Percentiles rank a stretch among this genome's conserved stretches.
Conservation (phyloP, 1,140 invertebrate genomes). For the Popillia japonica region DNA sequence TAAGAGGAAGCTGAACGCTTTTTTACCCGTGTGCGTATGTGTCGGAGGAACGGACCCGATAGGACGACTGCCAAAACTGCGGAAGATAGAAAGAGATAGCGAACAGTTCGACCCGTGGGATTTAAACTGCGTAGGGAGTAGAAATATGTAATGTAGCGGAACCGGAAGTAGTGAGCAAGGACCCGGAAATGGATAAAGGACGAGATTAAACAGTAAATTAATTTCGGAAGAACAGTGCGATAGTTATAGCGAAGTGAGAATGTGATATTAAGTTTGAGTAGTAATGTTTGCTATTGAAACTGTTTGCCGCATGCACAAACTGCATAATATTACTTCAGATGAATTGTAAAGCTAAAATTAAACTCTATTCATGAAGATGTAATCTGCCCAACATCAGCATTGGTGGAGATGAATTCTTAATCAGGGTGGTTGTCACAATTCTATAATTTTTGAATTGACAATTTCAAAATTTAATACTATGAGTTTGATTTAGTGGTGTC, state of each 20-base stretch:
- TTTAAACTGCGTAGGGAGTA: slow-evolving; percentile 9
- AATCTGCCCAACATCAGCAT: too few species aligned
- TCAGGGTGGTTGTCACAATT: too few species aligned
- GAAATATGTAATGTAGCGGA: slow-evolving; percentile 35
- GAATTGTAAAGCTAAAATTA: too few species aligned
- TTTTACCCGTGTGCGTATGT: slow-evolving; percentile 1
- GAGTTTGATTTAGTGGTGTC: too few species aligned
- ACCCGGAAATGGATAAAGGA: slow-evolving; percentile 30
- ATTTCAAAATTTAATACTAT: too few species aligned
- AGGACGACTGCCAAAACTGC: neutral
- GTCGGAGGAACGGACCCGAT: neutral
- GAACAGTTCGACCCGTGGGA: neutral
- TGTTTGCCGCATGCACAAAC: too few species aligned
- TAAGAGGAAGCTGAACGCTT: slow-evolving; percentile 26
- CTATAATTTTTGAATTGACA: too few species aligned
- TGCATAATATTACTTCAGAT: too few species aligned
- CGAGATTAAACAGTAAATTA: slow-evolving; percentile 25
- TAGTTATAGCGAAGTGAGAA: neutral
- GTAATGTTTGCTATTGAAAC: too few species aligned
- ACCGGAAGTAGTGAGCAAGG: slow-evolving; percentile 27
- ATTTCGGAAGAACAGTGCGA: neutral
- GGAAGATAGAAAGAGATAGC: neutral
- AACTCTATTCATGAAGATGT: too few species aligned
- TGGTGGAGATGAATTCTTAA: too few species aligned
- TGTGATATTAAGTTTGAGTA: neutral